Evolutionary conservation across 2,797 vertebrate genomes (phyloP), one percentile per base, ranked within the genome.

Genomic region (Epinephelus awoara): DNA sequence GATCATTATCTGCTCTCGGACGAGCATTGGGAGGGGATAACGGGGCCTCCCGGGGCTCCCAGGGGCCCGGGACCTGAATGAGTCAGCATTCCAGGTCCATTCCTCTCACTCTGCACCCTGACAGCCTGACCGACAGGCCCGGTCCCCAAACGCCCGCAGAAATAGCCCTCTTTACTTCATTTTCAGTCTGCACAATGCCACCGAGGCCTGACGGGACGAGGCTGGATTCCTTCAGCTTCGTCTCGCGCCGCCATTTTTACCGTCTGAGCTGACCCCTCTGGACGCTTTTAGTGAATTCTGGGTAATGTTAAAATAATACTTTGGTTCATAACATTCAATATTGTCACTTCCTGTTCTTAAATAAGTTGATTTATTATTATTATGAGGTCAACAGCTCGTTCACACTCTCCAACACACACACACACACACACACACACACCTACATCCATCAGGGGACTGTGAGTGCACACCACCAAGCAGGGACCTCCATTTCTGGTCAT

Each of bases 41-140:
- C 50, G 18, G 82, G 75, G 74, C 79, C 86, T 72, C 83, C 56
- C 9, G 27, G 62, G 70, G 68, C 62, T 62, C 89, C 89, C 69
- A 1, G 71, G 80, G 85, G 86, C 63, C 83, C 70, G 7, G 23
- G 65, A 86, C 82, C 77, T 78, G 74, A 85, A 73, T 90, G 92
- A 94, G 92, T 95, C 94, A 95, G 95, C 93, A 90, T 67, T 93
- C 86, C 82, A 46, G 80, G 42, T 68, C 82, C 88, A 92, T 92
- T 79, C 76, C 88, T 92, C 89, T 93, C 89, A 90, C 90, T 91
- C 85, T 89, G 85, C 70, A 14, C 62, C 75, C 77, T 86, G 90
- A 91, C 93, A 93, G 75, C 9, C 76, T 85, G 87, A 90, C 77
- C n/a, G 91, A 85, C 88, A 58, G 62, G 8, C 42, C 51, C 2